Evolutionary conservation across 2,797 vertebrate species (phyloP).

Genomic region (Pantherophis vulpinus): DNA sequence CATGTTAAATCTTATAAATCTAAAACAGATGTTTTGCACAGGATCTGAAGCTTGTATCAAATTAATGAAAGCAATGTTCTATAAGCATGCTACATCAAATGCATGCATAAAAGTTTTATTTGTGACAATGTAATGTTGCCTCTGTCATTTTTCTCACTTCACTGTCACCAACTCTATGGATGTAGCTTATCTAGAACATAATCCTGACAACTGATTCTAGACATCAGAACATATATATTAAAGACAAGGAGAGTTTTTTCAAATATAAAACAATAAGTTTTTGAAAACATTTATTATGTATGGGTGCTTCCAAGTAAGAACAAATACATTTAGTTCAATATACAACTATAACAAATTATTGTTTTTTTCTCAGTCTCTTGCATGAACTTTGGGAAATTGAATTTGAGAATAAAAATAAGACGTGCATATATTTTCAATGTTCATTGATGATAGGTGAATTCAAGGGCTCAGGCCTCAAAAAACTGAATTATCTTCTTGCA

Average conservation of each 20-base stretch:
- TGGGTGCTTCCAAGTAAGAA: background rate
- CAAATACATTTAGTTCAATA: background rate
- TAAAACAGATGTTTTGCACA: background rate
- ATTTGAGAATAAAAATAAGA: background rate
- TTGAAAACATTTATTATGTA: background rate
- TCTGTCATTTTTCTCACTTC: background rate
- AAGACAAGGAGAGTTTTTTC: background rate
- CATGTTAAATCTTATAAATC: background rate
- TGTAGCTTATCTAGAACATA: background rate
- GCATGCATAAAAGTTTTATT: background rate
- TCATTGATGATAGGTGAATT: background rate
- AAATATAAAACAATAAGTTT: background rate
- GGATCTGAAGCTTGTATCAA: background rate
- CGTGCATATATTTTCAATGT: background rate
- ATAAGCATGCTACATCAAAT: background rate
- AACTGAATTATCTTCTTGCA: background rate
- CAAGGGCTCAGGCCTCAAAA: background rate
- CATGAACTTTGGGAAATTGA: background rate
- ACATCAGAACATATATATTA: background rate
- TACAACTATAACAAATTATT: background rate
- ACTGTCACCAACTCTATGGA: background rate
- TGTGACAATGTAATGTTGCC: background rate
- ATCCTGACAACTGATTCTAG: background rate
- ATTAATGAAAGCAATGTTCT: background rate
- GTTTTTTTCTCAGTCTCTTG: background rate